A percentile compares a stretch with the other conserved stretches of the same genome.
Conservation (phyloP, 2,797 vertebrate genomes). For the Halcyon leucocephala region DNA sequence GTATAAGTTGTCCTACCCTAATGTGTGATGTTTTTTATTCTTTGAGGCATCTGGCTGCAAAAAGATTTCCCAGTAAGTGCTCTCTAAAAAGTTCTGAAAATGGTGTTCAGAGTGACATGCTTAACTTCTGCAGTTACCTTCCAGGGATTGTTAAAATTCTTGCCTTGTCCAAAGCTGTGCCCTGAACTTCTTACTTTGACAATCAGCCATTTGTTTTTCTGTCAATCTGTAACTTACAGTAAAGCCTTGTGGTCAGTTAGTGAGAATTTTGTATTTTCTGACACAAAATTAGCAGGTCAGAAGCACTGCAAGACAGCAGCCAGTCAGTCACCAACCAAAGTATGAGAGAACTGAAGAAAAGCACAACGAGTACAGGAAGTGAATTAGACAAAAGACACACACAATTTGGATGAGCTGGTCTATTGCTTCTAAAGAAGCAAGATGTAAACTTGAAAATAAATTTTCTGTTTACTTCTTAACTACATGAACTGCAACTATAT, state of each 20-base stretch:
- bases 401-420: neutral
- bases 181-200: neutral
- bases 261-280: neutral
- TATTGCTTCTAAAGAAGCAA: neutral
- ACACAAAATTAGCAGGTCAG: neutral
- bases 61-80: slow-evolving; percentile 93
- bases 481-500: neutral
- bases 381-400: neutral
- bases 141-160: neutral
- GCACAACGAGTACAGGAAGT: neutral
- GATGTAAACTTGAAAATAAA: neutral
- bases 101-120: neutral
- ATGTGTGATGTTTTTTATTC: slow-evolving; percentile 98
- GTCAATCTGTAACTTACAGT: neutral
- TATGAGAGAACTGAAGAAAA: neutral
- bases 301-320: neutral
- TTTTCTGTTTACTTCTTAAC: neutral
- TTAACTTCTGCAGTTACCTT: neutral
- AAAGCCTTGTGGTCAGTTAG: neutral
- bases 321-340: neutral
- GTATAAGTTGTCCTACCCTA: slow-evolving; percentile 94
- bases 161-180: neutral
- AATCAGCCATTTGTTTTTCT: neutral
- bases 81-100: neutral
- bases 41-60: slow-evolving; percentile 91